phyloP scores from a whole-genome alignment of 2,888 invertebrate genomes.

The Mechanitis messenoides region DNA sequence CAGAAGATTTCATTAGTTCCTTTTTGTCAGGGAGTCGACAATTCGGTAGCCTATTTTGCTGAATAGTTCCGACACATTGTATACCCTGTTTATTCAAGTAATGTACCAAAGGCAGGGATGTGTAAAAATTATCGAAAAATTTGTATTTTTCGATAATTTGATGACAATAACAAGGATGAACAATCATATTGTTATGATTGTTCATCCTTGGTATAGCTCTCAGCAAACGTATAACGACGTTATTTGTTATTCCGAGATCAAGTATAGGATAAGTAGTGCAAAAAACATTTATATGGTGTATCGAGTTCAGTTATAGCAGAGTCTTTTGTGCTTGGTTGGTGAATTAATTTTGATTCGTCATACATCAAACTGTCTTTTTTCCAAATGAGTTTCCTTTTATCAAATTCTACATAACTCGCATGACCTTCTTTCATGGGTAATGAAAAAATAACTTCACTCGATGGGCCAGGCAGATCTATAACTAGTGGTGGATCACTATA shows the following conservation, averaged over 20 bases:
- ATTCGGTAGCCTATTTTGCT: conserved; percentile 32
- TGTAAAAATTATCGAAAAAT: conserved; percentile 29
- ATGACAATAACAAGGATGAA: too few species aligned
- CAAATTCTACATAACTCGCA: conserved; percentile 25
- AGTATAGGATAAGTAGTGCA: conserved; percentile 31
- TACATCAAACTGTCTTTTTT: conserved; percentile 25
- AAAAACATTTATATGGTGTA: conserved; percentile 30
- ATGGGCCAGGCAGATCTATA: conserved; percentile 29
- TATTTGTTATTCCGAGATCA: conserved; percentile 33
- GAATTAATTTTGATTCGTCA: conserved; percentile 27
- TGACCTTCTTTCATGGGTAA: conserved; percentile 29
- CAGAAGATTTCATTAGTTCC: conserved; percentile 36
- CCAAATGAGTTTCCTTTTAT: conserved; percentile 32
- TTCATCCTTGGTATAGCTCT: conserved; percentile 28
- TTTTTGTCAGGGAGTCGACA: conserved; percentile 39
- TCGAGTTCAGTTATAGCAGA: conserved; percentile 28
- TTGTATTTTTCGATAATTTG: too few species aligned
- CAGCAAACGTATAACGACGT: conserved; percentile 32
- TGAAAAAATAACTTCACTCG: conserved; percentile 28
- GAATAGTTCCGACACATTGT: conserved; percentile 36
- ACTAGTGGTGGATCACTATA: conserved; percentile 30
- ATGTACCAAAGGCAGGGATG: conserved; percentile 31
- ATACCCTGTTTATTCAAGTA: conserved; percentile 38
- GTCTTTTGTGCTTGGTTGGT: conserved; percentile 27
- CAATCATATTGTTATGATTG: too few species aligned